These are phyloP conservation scores for Cataglyphis albicans DNA, from an alignment of 2,888 invertebrate genomes.

Conservation along the genomic window DNA sequence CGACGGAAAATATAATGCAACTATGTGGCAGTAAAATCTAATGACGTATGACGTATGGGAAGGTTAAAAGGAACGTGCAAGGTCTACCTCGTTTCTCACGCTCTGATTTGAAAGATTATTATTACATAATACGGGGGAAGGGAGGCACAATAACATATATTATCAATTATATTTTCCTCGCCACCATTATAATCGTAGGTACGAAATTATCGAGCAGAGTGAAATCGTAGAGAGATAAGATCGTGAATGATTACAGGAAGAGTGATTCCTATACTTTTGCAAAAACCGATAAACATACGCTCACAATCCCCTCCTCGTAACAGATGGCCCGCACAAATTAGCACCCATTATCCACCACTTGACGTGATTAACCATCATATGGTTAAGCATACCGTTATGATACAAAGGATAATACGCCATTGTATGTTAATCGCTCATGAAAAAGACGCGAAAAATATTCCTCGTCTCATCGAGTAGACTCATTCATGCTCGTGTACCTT, in stretches of 20 bases:
- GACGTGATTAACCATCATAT: slow-evolving; percentile 59
- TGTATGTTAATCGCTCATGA: slow-evolving; percentile 64
- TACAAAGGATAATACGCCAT: slow-evolving; percentile 43
- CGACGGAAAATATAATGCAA: background rate
- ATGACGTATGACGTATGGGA: background rate
- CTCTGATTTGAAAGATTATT: slow-evolving; percentile 20
- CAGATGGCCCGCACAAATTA: slow-evolving; percentile 66
- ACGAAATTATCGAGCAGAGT: slow-evolving; percentile 1
- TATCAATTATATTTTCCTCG: slow-evolving; percentile 1
- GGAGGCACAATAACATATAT: background rate
- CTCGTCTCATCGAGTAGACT: slow-evolving; percentile 24
- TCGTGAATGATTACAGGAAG: slow-evolving; percentile 65
- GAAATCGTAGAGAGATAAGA: slow-evolving; percentile 55
- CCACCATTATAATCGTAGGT: background rate
- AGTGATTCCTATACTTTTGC: slow-evolving; percentile 59
- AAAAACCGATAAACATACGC: slow-evolving; percentile 56
- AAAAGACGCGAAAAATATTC: slow-evolving; percentile 51
- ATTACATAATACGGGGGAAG: background rate
- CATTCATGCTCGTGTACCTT: slow-evolving; percentile 19
- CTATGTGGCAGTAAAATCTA: background rate
- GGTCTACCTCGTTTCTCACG: slow-evolving; percentile 26
- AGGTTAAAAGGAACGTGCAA: background rate
- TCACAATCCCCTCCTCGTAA: slow-evolving; percentile 47
- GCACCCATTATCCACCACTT: slow-evolving; percentile 66
- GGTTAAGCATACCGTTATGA: slow-evolving; percentile 50